These are phyloP conservation scores for Lagria hirta DNA, from an alignment of 2,888 invertebrate genomes.

Conservation along the genomic window DNA sequence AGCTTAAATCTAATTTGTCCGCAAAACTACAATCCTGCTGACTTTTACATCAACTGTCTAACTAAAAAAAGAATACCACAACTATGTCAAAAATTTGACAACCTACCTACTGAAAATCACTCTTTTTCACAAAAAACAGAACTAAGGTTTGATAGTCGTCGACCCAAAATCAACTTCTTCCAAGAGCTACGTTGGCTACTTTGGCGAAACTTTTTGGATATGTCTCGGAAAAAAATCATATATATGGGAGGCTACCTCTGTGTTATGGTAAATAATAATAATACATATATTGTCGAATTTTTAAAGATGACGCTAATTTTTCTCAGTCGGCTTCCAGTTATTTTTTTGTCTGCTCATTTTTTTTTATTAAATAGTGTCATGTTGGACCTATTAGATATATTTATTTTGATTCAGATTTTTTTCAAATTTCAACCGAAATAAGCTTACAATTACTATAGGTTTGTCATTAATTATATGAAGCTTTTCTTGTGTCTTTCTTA, in stretches of 20 bases:
- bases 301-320: too few species aligned
- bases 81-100: constrained; percentile 54
- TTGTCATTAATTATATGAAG: too few species aligned
- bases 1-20: constrained; percentile 67
- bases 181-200: constrained; percentile 70
- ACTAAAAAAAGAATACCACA: constrained; percentile 43
- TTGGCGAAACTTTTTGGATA: constrained; percentile 67
- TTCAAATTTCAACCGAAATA: not conserved
- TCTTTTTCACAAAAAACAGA: constrained; percentile 41
- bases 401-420: not conserved
- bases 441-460: too few species aligned
- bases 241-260: constrained; percentile 58
- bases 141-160: not conserved
- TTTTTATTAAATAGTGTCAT: not conserved
- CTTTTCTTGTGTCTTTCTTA: too few species aligned
- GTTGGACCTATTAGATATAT: not conserved
- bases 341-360: too few species aligned
- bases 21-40: constrained; percentile 79
- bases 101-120: constrained; percentile 29
- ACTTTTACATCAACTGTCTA: constrained; percentile 73
- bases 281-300: too few species aligned
- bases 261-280: constrained; percentile 18
- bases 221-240: constrained; percentile 65
- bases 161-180: constrained; percentile 59
- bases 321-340: too few species aligned